Base-by-base conservation (phyloP, 1,140 invertebrate species). In the Aporrectodea caliginosa region DNA sequence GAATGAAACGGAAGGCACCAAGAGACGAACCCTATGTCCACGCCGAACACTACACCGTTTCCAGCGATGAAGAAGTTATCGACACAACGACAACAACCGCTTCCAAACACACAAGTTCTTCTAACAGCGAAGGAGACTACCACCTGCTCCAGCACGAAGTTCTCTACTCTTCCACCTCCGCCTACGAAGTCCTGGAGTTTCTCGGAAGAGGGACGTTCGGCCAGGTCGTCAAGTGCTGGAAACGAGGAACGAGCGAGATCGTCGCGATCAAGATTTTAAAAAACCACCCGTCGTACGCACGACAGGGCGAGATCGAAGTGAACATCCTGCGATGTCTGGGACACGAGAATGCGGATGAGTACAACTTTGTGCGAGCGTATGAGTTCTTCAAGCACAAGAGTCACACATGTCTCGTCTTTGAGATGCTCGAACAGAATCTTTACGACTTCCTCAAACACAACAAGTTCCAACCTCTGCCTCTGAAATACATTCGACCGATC, bases 371-470 rank as follows among this genome's bases (percentile, higher is more conserved):
- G 80, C 94, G 98, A 79, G 98, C 97, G 16, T 98, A 96, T 89
- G 98, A 99, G 89, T 99, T 97, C 90, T 99, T 99, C 90, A 95
- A 98, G 89, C 98, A 99, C 90, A 98, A 98, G 88, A 98, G 97
- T 86, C 98, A 99, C 90, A 99, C 98, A 33, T 99, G 98, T 90
- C 91, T 99, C 87, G 98, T 99, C 84, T 99, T 99, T 89, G 98
- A 99, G 90, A 99, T 99, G 97, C 91, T 99, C 82, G 98, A 99
- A 88, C 98, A 99, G 90, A 99, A 99, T 90, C 91, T 99, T 77
- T 99, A 99, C 90, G 98, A 99, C 91, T 99, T 99, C 89, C 92
- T 99, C 75, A 99, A 99, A 89, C 97, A 99, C 89, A 99, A 99
- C 89, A 99, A 99, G 90, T 99, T 99, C 89, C 96, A 94, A 86